phyloP scores from a whole-genome alignment of 2,888 invertebrate genomes.

The Nematopogon swammerdamellus region DNA sequence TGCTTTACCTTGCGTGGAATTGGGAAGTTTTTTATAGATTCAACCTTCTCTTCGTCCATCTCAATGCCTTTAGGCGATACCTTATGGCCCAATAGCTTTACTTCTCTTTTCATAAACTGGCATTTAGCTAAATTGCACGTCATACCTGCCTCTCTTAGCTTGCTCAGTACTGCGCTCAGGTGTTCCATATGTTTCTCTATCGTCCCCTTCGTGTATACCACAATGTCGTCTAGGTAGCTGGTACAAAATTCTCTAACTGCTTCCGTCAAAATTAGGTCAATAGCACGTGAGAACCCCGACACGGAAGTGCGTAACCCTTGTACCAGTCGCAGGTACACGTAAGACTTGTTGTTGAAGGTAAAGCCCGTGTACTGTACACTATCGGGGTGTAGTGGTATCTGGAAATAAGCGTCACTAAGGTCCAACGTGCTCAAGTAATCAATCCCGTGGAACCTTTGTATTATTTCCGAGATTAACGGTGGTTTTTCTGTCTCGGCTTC shows the following conservation, averaged over 20 bases:
- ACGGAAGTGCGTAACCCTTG: conserved; percentile 11
- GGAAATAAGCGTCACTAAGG: conserved; percentile 14
- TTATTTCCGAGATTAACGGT: conserved; percentile 12
- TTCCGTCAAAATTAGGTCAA: conserved; percentile 6
- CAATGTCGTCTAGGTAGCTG: conserved; percentile 10
- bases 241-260: conserved; percentile 8
- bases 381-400: conserved; percentile 6
- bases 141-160: conserved; percentile 4
- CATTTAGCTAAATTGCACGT: conserved; percentile 9
- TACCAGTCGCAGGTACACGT: conserved; percentile 6
- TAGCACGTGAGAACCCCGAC: conserved; percentile 7
- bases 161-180: conserved; percentile 4
- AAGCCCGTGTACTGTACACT: conserved; percentile 10
- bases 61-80: conserved; percentile 2
- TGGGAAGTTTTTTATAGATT: conserved; percentile 15
- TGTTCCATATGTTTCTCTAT: conserved; percentile 7
- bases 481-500: conserved; percentile 17
- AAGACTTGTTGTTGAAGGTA: conserved; percentile 7
- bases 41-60: conserved; percentile 9
- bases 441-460: conserved; percentile 14
- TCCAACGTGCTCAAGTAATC: conserved; percentile 12
- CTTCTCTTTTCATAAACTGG: conserved; percentile 4
- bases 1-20: conserved; percentile 15
- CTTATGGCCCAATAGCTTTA: conserved; percentile 8
- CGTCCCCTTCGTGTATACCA: conserved; percentile 4